Evolutionary conservation across 2,797 vertebrate species (phyloP).

Genomic region (Ataeniobius toweri): DNA sequence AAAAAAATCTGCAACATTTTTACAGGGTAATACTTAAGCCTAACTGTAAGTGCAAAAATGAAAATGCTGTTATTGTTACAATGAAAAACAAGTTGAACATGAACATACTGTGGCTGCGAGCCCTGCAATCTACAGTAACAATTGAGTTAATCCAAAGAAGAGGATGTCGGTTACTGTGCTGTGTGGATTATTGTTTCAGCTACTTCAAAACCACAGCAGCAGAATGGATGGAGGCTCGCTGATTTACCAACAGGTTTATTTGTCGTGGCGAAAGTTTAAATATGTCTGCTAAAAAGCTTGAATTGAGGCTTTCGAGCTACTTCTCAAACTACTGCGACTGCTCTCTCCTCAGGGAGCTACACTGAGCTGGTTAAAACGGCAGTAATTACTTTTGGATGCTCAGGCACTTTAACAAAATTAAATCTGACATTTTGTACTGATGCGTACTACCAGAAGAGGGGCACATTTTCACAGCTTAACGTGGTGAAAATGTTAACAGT

Average conservation of each 20-base stretch:
- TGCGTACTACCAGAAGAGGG: slow-evolving; percentile 8
- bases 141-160: slow-evolving; percentile 17
- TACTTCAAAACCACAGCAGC: slow-evolving; percentile 24
- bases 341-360: slow-evolving; percentile 24
- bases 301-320: slow-evolving; percentile 25
- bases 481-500: neutral
- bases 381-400: slow-evolving; percentile 7
- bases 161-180: slow-evolving; percentile 15
- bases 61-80: slow-evolving; percentile 37
- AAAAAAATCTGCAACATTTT: slow-evolving; percentile 13
- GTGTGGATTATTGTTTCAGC: slow-evolving; percentile 29
- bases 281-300: slow-evolving; percentile 28
- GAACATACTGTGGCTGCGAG: neutral
- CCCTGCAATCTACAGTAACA: neutral
- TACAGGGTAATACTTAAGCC: slow-evolving; percentile 13
- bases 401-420: neutral
- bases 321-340: slow-evolving; percentile 2
- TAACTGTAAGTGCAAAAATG: slow-evolving; percentile 14
- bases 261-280: slow-evolving; percentile 17
- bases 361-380: slow-evolving; percentile 11
- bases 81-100: slow-evolving; percentile 27
- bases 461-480: slow-evolving; percentile 8
- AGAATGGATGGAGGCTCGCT: slow-evolving; percentile 20
- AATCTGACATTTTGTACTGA: slow-evolving; percentile 8
- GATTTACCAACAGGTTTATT: slow-evolving; percentile 45